Base-by-base conservation (phyloP, 2,113 vertebrate genomes). In the Struthio camelus region DNA sequence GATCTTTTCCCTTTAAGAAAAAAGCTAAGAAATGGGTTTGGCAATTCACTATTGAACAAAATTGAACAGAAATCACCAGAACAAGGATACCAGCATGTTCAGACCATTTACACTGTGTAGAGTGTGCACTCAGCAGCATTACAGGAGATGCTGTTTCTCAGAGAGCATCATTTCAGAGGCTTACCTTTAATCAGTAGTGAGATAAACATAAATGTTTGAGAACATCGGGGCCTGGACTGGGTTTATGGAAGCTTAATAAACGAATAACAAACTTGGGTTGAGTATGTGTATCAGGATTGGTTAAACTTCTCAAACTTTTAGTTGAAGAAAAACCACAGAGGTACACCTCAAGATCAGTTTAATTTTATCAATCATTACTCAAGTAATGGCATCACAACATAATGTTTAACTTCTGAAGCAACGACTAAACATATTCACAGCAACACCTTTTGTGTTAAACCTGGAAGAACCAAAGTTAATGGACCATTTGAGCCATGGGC, bases 321-420 rank as follows among this genome's bases (percentile, higher is more conserved):
- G 56, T 15, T 94, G 92, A 94, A 96, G 67, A 81, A 96, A 94
- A 95, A 73, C 87, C 70, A 65, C 72, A 71, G 42, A 80, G 44
- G 71, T 54, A 13, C 67, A 84, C 90, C 89, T 95, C 85, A 87
- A 91, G 82, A 84, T 87, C 90, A 96, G 92, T 86, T 69, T 3
- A 10, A 50, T 48, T 94, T 96, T 96, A 97, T 97, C 94, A 98
- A 98, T 98, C 88, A 98, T 98, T 98, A 97, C 76, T 91, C n/a
- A 85, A 94, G 56, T 92, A 83, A 95, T 94, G 81, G 92, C 90
- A 94, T 91, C 94, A 88, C 88, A 5, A 89, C 97, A 76, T 96
- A 98, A 98, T 98, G 94, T 97, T 98, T 98, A 98, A 98, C 98
- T 97, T 87, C 75, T 85, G 76, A 80, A 97, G 93, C 85, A 90